Evolutionary conservation across 2,888 invertebrate genomes (phyloP).

Genomic region (Rhamnusium bicolor): DNA sequence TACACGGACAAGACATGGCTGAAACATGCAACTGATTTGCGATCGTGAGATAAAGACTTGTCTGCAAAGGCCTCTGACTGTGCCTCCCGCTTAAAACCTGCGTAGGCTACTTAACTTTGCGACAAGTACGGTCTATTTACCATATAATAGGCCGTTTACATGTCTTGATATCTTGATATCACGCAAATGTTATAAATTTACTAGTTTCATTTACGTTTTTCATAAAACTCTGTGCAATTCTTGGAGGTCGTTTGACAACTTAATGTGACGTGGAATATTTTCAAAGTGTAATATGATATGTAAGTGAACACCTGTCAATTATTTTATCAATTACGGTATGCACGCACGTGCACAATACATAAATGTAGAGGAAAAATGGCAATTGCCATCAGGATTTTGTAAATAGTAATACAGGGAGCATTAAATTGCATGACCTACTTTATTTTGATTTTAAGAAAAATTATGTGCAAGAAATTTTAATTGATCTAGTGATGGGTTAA

Average conservation of each 20-base stretch:
- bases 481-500: too few species aligned
- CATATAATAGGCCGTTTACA: slow-evolving; percentile 62
- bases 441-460: too few species aligned
- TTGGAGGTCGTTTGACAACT: not conserved
- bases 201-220: slow-evolving; percentile 25
- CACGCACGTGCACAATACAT: not conserved
- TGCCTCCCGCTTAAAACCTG: slow-evolving; percentile 41
- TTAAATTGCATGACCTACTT: too few species aligned
- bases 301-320: slow-evolving; percentile 10
- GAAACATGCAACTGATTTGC: slow-evolving; percentile 62
- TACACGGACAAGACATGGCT: slow-evolving; percentile 51
- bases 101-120: slow-evolving; percentile 55
- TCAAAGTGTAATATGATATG: not conserved
- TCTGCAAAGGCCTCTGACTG: slow-evolving; percentile 44
- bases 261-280: not conserved
- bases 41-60: slow-evolving; percentile 56
- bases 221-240: not conserved
- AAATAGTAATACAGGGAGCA: not conserved
- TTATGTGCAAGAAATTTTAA: too few species aligned
- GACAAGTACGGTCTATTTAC: slow-evolving; percentile 58
- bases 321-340: not conserved
- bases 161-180: slow-evolving; percentile 63
- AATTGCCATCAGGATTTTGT: not conserved
- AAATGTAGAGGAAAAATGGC: not conserved
- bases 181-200: slow-evolving; percentile 60